A percentile compares a stretch with the other conserved stretches of the same genome.
Conservation (phyloP, 2,888 invertebrate genomes). For the Volucella inflata region DNA sequence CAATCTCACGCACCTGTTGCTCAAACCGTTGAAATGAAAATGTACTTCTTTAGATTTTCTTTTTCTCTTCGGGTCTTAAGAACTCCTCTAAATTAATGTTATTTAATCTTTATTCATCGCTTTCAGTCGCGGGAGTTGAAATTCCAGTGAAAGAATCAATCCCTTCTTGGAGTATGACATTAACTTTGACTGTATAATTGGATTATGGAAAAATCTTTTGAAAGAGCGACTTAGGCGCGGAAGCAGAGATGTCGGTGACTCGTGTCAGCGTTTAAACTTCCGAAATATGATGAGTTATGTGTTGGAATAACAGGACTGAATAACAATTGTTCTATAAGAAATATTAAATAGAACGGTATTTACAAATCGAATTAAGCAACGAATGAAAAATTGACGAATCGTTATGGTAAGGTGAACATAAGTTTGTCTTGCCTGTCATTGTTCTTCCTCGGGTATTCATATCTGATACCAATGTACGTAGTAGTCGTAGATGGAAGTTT, state of each 20-base stretch:
- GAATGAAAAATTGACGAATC: too few relatives aligned
- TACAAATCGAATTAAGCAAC: too few relatives aligned
- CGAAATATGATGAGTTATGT: slow-evolving; percentile 1
- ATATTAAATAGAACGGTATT: too few relatives aligned
- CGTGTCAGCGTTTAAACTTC: slow-evolving; percentile 22
- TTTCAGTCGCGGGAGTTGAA: slow-evolving; percentile 21
- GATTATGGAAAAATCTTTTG: slow-evolving; percentile 17
- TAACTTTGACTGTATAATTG: slow-evolving; percentile 18
- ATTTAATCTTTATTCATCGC: not conserved
- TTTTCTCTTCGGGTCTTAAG: not conserved
- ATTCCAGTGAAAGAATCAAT: slow-evolving; percentile 18
- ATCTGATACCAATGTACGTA: too few relatives aligned
- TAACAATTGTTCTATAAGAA: too few relatives aligned
- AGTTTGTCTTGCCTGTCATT: too few relatives aligned
- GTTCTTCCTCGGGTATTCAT: too few relatives aligned
- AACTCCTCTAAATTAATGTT: slow-evolving; percentile 17
- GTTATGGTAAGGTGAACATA: too few relatives aligned
- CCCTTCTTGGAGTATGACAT: slow-evolving; percentile 17
- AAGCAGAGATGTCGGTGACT: slow-evolving; percentile 14
- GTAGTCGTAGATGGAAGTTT: too few relatives aligned
- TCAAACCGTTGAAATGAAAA: not conserved
- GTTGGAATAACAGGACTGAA: too few relatives aligned
- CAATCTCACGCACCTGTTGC: slow-evolving; percentile 32
- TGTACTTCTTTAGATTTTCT: slow-evolving; percentile 6
- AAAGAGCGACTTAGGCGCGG: slow-evolving; percentile 17